Evolutionary conservation across 2,113 vertebrate species (phyloP).

Genomic region (Harpagus bidentatus): DNA sequence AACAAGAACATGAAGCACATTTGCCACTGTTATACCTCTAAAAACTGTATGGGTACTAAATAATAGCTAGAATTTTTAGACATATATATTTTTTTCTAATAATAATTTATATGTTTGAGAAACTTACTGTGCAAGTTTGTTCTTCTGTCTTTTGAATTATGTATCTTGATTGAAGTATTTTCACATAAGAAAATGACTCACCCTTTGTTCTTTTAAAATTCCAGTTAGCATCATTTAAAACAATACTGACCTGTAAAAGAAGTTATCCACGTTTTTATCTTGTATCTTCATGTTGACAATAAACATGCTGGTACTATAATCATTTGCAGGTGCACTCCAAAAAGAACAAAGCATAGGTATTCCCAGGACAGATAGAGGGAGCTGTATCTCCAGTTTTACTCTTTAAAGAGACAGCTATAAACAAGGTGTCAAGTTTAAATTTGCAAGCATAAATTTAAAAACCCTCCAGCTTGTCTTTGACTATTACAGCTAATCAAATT

Average conservation of each 20-base stretch:
- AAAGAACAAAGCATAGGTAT: not conserved
- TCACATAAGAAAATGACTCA: not conserved
- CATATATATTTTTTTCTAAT: not conserved
- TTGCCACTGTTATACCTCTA: not conserved
- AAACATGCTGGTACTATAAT: not conserved
- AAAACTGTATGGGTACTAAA: not conserved
- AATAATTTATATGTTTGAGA: not conserved
- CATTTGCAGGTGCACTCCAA: not conserved
- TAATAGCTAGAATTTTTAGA: not conserved
- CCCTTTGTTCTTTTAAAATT: not conserved
- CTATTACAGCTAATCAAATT: not conserved
- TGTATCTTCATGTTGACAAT: not conserved
- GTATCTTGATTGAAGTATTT: not conserved
- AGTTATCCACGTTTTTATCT: not conserved
- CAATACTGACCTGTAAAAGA: not conserved
- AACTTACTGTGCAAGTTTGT: not conserved
- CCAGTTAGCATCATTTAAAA: not conserved
- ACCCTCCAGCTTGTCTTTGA: not conserved
- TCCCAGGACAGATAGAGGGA: constrained; percentile 57
- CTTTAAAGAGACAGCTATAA: not conserved
- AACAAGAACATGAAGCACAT: not conserved
- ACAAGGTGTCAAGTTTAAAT: not conserved
- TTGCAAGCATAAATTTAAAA: not conserved
- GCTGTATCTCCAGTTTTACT: constrained; percentile 48
- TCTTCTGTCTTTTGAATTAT: not conserved